Evolutionary conservation across 2,797 vertebrate species (phyloP).

Genomic region (Podarcis siculus): DNA sequence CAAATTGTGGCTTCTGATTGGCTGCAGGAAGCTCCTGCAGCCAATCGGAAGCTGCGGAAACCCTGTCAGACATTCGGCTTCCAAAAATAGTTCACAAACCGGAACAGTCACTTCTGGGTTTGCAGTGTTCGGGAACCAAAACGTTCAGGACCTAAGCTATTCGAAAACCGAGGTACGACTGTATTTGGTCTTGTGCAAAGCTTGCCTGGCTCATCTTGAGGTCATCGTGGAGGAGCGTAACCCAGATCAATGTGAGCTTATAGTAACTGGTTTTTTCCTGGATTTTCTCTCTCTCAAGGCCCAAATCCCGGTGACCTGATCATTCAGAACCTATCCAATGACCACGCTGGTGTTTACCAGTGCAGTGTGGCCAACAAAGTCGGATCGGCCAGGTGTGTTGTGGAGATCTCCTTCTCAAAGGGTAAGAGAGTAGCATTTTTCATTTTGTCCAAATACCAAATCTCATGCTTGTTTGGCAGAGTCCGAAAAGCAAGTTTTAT

Average conservation of each 20-base stretch:
- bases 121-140: too few species aligned
- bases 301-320: constrained; percentile 8
- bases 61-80: too few species aligned
- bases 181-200: too few species aligned
- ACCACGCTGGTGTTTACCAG: constrained; percentile 8
- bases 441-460: background rate
- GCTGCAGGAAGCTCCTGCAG: too few species aligned
- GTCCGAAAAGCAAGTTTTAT: background rate
- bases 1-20: too few species aligned
- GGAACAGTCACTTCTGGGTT: too few species aligned
- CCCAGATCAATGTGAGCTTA: too few species aligned
- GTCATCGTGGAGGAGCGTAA: background rate
- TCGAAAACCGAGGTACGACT: too few species aligned
- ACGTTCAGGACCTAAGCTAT: too few species aligned
- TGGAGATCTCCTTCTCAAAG: background rate
- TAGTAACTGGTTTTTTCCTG: background rate
- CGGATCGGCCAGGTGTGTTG: background rate
- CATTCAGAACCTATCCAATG: background rate
- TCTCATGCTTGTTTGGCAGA: background rate
- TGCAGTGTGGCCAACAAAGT: constrained; percentile 27
- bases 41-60: too few species aligned
- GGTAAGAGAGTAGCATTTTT: background rate
- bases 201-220: background rate
- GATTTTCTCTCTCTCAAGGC: background rate
- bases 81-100: too few species aligned